Evolutionary conservation across 2,113 vertebrate genomes (phyloP), one percentile per base, ranked within the genome.

Genomic region (Esox niger): DNA sequence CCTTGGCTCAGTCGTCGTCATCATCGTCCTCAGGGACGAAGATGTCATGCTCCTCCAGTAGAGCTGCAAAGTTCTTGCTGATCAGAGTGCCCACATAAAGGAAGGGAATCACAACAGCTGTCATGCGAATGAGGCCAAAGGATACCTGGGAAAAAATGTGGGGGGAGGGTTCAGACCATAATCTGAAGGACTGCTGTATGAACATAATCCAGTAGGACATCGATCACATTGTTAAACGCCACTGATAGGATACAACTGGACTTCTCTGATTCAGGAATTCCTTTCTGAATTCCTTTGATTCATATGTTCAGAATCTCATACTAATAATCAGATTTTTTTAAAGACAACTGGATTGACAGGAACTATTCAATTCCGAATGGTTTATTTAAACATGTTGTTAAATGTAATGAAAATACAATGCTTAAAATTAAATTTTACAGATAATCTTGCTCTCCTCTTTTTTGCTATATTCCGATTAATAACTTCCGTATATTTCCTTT

Each of bases 21-120:
- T 99, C 96, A 0, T 98, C 96, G 23, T 98, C 96, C 61, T 97
- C 95, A 11, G 96, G 97, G 26, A 99, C 96, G 83, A 99, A 99
- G 77, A 99, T 99, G 71, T 99, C 97, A 0, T 99, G 95, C 75
- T 99, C 97, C 74, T 99, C 97, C 64, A 99, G 86, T 0, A 98
- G 79, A 69, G 95, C 95, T 0, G 97, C 97, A 21, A 98, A 98
- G 79, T 93, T 95, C 89, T 99, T 99, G 79, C 97, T 99, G 70
- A 93, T 92, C 62, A 95, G 91, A 0, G 95, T 98, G 69, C 97
- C 97, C 0, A 99, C 84, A 0, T 97, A 98, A 9, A 99, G 92
- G 81, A 98, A 99, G 2, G 97, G 97, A 69, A 98, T 90, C 75
- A 98, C 95, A 26, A 98, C 90, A 54, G 88, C 83, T 5, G 95